phyloP scores from a whole-genome alignment of 2,888 invertebrate species.

The Tenthredo amoena region DNA sequence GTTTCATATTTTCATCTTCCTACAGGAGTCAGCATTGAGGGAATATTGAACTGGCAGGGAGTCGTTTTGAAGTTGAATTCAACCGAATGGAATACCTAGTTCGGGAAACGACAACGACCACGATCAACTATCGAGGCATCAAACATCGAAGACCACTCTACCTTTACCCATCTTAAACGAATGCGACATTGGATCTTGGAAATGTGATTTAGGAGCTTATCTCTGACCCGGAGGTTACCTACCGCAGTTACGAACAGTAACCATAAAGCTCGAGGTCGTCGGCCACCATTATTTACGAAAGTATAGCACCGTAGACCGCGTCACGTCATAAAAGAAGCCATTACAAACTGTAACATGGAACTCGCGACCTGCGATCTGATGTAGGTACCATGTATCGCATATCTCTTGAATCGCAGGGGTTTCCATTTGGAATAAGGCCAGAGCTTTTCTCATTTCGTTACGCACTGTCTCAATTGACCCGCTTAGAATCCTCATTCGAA shows the following conservation, averaged over 20 bases:
- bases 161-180: neutral
- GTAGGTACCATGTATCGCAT: neutral
- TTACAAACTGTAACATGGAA: slow-evolving; percentile 44
- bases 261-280: slow-evolving; percentile 40
- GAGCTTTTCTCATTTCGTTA: slow-evolving; percentile 21
- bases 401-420: neutral
- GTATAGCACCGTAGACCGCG: slow-evolving; percentile 20
- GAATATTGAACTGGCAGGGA: neutral
- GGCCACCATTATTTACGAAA: slow-evolving; percentile 34
- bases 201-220: slow-evolving; percentile 30
- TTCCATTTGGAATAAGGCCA: neutral
- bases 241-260: slow-evolving; percentile 29
- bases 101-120: neutral
- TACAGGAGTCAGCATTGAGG: neutral
- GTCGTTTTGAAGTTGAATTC: neutral
- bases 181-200: slow-evolving; percentile 2
- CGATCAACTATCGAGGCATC: neutral
- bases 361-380: slow-evolving; percentile 15
- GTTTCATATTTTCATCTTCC: slow-evolving; percentile 17
- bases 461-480: neutral
- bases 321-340: slow-evolving; percentile 41
- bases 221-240: slow-evolving; percentile 12
- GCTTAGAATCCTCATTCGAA: neutral
- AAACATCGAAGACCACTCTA: neutral
- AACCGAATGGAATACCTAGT: neutral